Conservation (phyloP, 2,888 invertebrate genomes). For the Meandrusa payeni region DNA sequence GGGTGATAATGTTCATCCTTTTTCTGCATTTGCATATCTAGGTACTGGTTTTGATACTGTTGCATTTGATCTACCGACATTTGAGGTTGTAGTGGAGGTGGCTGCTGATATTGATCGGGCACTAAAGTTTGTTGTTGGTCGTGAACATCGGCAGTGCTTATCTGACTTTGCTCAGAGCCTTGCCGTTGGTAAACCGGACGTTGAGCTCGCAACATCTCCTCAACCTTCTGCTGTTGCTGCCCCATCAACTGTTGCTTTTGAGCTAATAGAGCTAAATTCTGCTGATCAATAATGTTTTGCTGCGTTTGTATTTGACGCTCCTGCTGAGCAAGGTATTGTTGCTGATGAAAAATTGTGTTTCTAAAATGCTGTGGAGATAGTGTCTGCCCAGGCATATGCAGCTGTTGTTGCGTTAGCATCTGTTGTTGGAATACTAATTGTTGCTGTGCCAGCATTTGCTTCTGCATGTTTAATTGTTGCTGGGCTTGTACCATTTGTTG, state of each 20-base stretch:
- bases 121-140: conserved; percentile 52
- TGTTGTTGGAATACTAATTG: conserved; percentile 75
- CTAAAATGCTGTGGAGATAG: conserved; percentile 68
- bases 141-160: conserved; percentile 58
- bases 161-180: conserved; percentile 70
- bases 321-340: conserved; percentile 76
- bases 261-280: conserved; percentile 73
- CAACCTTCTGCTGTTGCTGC: conserved; percentile 75
- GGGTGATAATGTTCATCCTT: conserved; percentile 63
- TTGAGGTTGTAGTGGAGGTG: conserved; percentile 56
- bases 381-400: conserved; percentile 70
- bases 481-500: conserved; percentile 70
- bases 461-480: conserved; percentile 72
- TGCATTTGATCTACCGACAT: conserved; percentile 61
- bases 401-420: conserved; percentile 62
- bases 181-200: conserved; percentile 68
- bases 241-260: conserved; percentile 76
- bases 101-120: conserved; percentile 54
- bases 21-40: conserved; percentile 53
- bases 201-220: conserved; percentile 60
- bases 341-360: conserved; percentile 57
- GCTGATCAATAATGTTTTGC: conserved; percentile 80
- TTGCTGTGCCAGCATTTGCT: conserved; percentile 71
- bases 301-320: conserved; percentile 75
- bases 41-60: conserved; percentile 53